phyloP scores from a whole-genome alignment of 2,888 invertebrate genomes.

The Nomada hirtipes region DNA sequence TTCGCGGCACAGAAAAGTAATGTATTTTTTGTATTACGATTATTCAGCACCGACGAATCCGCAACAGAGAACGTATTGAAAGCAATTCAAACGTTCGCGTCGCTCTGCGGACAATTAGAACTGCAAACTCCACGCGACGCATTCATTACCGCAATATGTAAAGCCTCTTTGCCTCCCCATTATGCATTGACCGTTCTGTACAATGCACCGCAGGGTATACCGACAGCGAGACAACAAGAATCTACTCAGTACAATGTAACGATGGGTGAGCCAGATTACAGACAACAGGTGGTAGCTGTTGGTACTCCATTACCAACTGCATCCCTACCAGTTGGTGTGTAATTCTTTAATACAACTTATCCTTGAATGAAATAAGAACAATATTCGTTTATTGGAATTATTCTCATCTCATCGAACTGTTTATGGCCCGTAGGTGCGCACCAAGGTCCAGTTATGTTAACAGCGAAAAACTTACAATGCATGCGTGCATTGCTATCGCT shows the following conservation, averaged over 20 bases:
- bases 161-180: conserved; percentile 97
- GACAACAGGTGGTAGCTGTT: conserved; percentile 98
- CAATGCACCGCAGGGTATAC: conserved; percentile 86
- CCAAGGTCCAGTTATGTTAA: conserved; percentile 97
- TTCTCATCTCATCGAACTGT: too few relatives aligned
- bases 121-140: conserved; percentile 94
- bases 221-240: conserved; percentile 80
- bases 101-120: conserved; percentile 94
- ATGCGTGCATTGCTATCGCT: conserved; percentile 96
- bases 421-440: conserved; percentile 87
- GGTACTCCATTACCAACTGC: conserved; percentile 97
- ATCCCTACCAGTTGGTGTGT: conserved; percentile 89
- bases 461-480: conserved; percentile 98
- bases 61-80: conserved; percentile 96
- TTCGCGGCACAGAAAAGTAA: too few relatives aligned
- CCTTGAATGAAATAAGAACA: too few relatives aligned
- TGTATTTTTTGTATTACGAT: too few relatives aligned
- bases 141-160: conserved; percentile 97
- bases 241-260: conserved; percentile 81
- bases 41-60: conserved; percentile 93
- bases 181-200: conserved; percentile 96
- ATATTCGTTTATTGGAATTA: too few relatives aligned
- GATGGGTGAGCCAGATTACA: conserved; percentile 90
- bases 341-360: neutral
- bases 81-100: conserved; percentile 95